Evolutionary conservation across 2,113 vertebrate species (phyloP).

Genomic region (Pipa parva): DNA sequence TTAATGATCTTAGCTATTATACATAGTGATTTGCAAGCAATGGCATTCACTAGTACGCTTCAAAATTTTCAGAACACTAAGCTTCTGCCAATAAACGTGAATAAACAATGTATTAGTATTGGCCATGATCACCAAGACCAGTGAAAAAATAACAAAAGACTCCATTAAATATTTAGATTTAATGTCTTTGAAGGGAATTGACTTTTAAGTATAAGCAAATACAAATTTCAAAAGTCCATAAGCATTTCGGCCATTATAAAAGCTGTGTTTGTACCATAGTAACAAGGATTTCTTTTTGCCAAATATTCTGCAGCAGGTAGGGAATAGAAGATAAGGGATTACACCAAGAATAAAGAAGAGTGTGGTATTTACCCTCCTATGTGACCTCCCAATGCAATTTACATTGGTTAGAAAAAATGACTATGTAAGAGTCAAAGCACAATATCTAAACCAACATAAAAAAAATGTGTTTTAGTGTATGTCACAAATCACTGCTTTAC

Average conservation of each 20-base stretch:
- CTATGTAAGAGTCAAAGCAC: no score
- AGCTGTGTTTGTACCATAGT: background rate
- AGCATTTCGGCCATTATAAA: background rate
- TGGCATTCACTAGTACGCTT: no score
- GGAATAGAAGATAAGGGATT: conserved; percentile 1
- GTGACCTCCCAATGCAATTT: background rate
- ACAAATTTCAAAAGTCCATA: background rate
- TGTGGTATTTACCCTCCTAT: background rate
- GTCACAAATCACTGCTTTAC: no score
- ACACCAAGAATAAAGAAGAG: background rate
- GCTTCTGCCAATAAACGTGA: no score
- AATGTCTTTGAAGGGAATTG: background rate
- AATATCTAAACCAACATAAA: no score
- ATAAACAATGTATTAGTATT: background rate
- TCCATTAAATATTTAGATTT: background rate
- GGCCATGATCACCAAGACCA: background rate
- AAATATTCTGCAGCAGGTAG: background rate
- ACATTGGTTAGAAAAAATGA: background rate
- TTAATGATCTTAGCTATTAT: no score
- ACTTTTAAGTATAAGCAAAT: background rate
- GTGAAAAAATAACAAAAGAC: background rate
- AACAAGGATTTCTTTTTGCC: background rate
- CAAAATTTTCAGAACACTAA: no score
- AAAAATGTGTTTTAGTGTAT: no score
- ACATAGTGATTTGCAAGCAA: no score